A percentile compares a stretch with the other conserved stretches of the same genome.
Conservation (phyloP, 2,888 invertebrate species). For the Erebia aethiops region DNA sequence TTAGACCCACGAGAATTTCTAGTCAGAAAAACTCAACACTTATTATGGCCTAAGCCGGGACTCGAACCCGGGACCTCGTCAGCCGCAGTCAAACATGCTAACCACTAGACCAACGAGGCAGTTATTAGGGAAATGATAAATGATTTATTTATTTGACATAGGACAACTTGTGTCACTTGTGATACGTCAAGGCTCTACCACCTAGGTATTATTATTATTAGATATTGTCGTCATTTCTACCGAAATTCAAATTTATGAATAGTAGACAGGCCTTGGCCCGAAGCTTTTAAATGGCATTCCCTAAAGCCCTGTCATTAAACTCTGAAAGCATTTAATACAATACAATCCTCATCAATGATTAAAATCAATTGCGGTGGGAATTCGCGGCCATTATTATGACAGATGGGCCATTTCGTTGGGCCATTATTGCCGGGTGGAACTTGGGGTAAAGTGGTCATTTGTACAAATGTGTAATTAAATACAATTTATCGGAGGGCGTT, state of each 20-base stretch:
- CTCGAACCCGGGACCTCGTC: too few species aligned
- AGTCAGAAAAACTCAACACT: too few species aligned
- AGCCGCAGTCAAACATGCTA: too few species aligned
- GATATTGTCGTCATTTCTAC: not conserved
- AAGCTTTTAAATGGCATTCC: not conserved
- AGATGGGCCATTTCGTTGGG: constrained; percentile 14
- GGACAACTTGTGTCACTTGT: too few species aligned
- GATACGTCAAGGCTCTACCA: too few species aligned
- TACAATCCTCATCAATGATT: constrained; percentile 15
- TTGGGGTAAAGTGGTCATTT: constrained; percentile 22
- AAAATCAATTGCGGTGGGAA: constrained; percentile 19
- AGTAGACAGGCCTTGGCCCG: not conserved
- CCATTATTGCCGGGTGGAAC: constrained; percentile 20
- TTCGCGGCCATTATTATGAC: constrained; percentile 21
- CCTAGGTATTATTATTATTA: too few species aligned
- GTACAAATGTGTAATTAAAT: constrained; percentile 18
- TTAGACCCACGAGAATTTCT: too few species aligned
- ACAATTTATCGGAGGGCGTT: constrained; percentile 13
- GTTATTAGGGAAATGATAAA: too few species aligned
- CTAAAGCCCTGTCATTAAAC: constrained; percentile 7
- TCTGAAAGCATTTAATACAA: constrained; percentile 6
- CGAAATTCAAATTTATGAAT: not conserved
- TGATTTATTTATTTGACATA: too few species aligned
- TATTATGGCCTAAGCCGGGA: too few species aligned
- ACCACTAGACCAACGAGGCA: too few species aligned